Conservation (phyloP, 1,140 invertebrate genomes). For the Zaprionus africanus region DNA sequence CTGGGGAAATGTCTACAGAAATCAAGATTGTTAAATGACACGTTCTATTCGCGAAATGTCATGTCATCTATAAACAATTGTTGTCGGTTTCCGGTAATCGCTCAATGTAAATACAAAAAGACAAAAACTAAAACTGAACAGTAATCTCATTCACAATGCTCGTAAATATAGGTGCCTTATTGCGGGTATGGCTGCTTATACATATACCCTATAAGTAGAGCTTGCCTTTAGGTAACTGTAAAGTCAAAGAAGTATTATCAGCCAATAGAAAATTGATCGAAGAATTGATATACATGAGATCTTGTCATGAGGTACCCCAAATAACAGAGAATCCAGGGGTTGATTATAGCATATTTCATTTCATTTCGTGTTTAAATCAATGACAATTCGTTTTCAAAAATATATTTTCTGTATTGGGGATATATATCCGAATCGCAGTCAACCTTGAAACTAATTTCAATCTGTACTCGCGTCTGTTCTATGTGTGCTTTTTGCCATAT, state of each 20-base stretch:
- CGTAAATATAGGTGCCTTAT: background rate
- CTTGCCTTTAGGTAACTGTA: no score
- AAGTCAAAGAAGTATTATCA: no score
- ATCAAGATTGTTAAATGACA: slow-evolving; percentile 5
- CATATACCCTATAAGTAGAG: background rate
- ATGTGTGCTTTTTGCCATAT: background rate
- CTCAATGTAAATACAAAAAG: background rate
- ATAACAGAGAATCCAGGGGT: no score
- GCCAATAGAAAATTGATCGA: no score
- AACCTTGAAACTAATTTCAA: slow-evolving; percentile 4
- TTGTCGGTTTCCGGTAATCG: slow-evolving; percentile 1
- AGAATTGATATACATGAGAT: no score
- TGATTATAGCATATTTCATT: no score
- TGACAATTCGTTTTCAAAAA: background rate
- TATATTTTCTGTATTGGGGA: background rate
- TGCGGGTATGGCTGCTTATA: background rate
- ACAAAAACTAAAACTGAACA: background rate
- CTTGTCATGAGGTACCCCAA: no score
- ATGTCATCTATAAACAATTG: slow-evolving; percentile 6
- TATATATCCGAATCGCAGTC: background rate
- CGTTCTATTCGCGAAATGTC: background rate
- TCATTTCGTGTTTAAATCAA: background rate
- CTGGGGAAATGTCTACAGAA: background rate
- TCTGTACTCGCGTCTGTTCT: background rate
- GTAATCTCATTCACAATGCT: background rate